Evolutionary conservation across 2,888 invertebrate species (phyloP).

Genomic region (Xestia ashworthii): DNA sequence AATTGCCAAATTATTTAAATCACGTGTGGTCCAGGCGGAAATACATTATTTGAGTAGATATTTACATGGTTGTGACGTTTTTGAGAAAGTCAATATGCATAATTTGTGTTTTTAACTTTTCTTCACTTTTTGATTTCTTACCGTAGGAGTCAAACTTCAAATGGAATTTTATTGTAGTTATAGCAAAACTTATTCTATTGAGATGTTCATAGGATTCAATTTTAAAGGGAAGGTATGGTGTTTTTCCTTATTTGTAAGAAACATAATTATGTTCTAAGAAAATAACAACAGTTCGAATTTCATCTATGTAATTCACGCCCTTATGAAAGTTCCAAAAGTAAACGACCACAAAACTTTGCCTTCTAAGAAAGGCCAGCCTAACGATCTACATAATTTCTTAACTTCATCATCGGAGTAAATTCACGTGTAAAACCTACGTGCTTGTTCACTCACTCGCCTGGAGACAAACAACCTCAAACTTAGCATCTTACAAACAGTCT

Average conservation of each 20-base stretch:
- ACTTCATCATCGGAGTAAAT: slow-evolving; percentile 65
- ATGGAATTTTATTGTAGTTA: neutral
- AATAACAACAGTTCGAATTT: slow-evolving; percentile 4
- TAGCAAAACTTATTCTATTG: neutral
- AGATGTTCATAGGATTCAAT: neutral
- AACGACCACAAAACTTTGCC: slow-evolving; percentile 41
- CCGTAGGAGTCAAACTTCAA: neutral
- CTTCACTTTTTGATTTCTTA: slow-evolving; percentile 35
- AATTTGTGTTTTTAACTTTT: slow-evolving; percentile 57
- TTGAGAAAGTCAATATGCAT: slow-evolving; percentile 66
- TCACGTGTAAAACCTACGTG: slow-evolving; percentile 72
- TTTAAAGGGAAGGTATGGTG: neutral
- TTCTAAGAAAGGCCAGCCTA: slow-evolving; percentile 23
- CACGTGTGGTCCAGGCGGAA: slow-evolving; percentile 72
- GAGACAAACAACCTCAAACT: slow-evolving; percentile 76
- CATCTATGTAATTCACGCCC: slow-evolving; percentile 1
- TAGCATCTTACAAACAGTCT: slow-evolving; percentile 68
- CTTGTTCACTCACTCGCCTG: slow-evolving; percentile 68
- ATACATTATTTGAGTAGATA: slow-evolving; percentile 66
- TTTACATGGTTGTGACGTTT: slow-evolving; percentile 63
- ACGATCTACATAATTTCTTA: slow-evolving; percentile 55
- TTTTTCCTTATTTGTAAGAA: neutral
- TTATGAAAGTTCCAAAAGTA: slow-evolving; percentile 21
- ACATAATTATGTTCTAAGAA: neutral
- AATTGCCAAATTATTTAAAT: slow-evolving; percentile 85